Conservation (phyloP, 2,113 vertebrate genomes). For the Eulemur macaco region DNA sequence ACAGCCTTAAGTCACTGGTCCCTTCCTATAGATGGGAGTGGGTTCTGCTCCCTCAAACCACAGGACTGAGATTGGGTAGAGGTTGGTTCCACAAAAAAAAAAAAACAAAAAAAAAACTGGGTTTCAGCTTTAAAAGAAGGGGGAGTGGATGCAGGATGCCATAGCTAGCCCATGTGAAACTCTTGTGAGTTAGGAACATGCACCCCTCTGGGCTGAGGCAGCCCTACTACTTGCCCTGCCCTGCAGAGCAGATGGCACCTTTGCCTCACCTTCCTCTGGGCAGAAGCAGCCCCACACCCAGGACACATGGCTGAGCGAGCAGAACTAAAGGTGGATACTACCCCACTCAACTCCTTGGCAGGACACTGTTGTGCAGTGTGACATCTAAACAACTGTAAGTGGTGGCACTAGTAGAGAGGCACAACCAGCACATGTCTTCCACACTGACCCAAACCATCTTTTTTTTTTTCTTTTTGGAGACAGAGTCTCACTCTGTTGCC, state of each 20-base stretch:
- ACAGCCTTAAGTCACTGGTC: neutral
- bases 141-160: too few relatives aligned
- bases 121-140: neutral
- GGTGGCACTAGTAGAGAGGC: neutral
- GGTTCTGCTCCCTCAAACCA: too few relatives aligned
- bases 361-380: neutral
- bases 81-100: neutral
- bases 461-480: too few relatives aligned
- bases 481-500: too few relatives aligned
- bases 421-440: neutral
- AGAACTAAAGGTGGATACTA: neutral
- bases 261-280: neutral
- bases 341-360: neutral
- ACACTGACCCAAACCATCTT: neutral
- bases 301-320: neutral
- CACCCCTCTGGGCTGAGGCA: neutral
- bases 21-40: neutral
- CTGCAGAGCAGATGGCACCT: neutral
- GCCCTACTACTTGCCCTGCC: too few relatives aligned
- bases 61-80: neutral
- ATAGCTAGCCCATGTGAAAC: rapidly evolving
- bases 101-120: neutral
- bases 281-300: neutral
- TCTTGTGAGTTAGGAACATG: neutral
- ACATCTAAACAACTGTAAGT: neutral